Conservation (phyloP, 2,113 vertebrate genomes). For the Thalassarche chlororhynchos region DNA sequence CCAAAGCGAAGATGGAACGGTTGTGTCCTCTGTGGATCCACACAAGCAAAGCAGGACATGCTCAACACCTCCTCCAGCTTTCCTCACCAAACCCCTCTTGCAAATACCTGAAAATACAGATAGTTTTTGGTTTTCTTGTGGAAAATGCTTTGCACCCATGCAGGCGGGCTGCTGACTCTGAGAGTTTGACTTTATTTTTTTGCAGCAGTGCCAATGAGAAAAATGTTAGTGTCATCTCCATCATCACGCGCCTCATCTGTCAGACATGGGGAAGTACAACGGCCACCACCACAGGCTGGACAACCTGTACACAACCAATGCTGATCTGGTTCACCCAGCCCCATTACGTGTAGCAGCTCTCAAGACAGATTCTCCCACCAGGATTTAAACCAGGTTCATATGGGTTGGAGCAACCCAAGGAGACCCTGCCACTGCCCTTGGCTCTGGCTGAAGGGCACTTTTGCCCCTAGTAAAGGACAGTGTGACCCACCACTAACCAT, state of each 20-base stretch:
- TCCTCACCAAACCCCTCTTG: background rate
- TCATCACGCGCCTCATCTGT: background rate
- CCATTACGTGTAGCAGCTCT: background rate
- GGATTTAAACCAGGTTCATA: background rate
- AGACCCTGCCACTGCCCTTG: background rate
- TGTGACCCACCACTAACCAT: background rate
- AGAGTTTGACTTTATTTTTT: background rate
- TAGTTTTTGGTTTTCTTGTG: background rate
- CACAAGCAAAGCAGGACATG: background rate
- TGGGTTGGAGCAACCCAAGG: background rate
- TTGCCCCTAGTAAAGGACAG: background rate
- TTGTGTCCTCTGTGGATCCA: background rate
- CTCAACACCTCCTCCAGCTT: background rate
- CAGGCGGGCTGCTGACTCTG: background rate
- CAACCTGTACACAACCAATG: background rate
- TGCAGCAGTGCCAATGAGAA: background rate
- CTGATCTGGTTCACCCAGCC: background rate
- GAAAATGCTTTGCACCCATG: background rate
- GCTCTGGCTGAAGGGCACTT: background rate
- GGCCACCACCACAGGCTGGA: background rate
- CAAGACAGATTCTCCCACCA: background rate
- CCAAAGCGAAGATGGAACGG: background rate
- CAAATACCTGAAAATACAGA: background rate
- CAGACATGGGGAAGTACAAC: background rate
- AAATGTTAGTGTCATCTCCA: background rate